Evolutionary conservation across 2,888 invertebrate genomes (phyloP).

Genomic region (Blera fallax): DNA sequence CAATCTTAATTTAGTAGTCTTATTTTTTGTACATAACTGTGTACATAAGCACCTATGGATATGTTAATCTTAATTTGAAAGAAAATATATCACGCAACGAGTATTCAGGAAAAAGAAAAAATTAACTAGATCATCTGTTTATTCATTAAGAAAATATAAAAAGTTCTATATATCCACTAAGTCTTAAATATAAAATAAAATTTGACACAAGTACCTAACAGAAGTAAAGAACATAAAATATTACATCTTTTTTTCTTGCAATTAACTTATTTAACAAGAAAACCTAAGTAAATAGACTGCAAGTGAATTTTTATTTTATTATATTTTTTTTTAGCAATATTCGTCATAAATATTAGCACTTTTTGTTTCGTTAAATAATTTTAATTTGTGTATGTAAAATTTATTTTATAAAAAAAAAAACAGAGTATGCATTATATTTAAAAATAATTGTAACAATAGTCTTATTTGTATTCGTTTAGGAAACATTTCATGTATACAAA

Average conservation of each 20-base stretch:
- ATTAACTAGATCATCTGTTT: neutral
- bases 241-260: slow-evolving; percentile 27
- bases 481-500: slow-evolving; percentile 55
- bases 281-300: slow-evolving; percentile 58
- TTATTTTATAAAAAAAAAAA: slow-evolving; percentile 18
- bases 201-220: slow-evolving; percentile 68
- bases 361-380: slow-evolving; percentile 41
- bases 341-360: neutral
- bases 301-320: slow-evolving; percentile 38
- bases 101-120: slow-evolving; percentile 5
- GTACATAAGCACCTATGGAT: slow-evolving; percentile 28
- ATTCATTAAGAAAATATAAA: slow-evolving; percentile 13
- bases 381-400: slow-evolving; percentile 31
- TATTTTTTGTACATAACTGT: slow-evolving; percentile 40
- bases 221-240: slow-evolving; percentile 20
- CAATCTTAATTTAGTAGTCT: slow-evolving; percentile 15
- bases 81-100: slow-evolving; percentile 9
- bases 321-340: slow-evolving; percentile 30
- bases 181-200: slow-evolving; percentile 39
- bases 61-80: slow-evolving; percentile 29
- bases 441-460: slow-evolving; percentile 14
- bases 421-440: slow-evolving; percentile 27
- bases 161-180: slow-evolving; percentile 36
- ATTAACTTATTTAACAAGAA: slow-evolving; percentile 51
- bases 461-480: slow-evolving; percentile 41